These are phyloP conservation scores for Limnephilus lunatus DNA, from an alignment of 2,888 invertebrate genomes.

Conservation along the genomic window DNA sequence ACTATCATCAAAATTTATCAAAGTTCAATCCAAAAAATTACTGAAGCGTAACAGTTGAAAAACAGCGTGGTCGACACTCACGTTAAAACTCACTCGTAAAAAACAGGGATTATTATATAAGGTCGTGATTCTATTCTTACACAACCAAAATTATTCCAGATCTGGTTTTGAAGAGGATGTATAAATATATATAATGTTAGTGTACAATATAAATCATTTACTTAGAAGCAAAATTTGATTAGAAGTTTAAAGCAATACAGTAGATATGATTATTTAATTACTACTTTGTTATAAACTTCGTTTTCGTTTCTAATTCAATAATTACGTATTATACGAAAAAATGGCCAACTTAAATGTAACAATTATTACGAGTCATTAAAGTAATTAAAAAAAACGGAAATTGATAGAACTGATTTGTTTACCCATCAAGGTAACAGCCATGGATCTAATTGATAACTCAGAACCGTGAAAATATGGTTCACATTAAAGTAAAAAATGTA, in stretches of 20 bases:
- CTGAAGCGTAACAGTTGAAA: background rate
- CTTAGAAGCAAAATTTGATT: background rate
- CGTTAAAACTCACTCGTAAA: background rate
- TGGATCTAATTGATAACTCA: background rate
- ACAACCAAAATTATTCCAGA: background rate
- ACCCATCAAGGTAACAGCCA: background rate
- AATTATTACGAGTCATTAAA: background rate
- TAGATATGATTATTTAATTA: background rate
- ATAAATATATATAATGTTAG: background rate
- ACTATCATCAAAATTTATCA: background rate
- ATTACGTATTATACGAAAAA: background rate
- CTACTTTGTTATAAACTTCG: no score
- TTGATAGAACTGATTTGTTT: background rate
- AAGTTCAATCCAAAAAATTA: background rate
- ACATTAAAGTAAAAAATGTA: background rate
- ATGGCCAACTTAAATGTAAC: background rate
- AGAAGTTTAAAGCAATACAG: background rate
- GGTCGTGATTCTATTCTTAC: background rate
- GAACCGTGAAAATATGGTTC: background rate
- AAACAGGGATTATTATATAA: background rate
- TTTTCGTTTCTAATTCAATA: background rate
- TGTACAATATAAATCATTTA: background rate
- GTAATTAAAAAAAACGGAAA: background rate
- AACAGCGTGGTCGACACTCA: background rate
- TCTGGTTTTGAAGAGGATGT: background rate